Evolutionary conservation across 2,113 vertebrate species (phyloP).

Genomic region (Budorcas taxicolor): DNA sequence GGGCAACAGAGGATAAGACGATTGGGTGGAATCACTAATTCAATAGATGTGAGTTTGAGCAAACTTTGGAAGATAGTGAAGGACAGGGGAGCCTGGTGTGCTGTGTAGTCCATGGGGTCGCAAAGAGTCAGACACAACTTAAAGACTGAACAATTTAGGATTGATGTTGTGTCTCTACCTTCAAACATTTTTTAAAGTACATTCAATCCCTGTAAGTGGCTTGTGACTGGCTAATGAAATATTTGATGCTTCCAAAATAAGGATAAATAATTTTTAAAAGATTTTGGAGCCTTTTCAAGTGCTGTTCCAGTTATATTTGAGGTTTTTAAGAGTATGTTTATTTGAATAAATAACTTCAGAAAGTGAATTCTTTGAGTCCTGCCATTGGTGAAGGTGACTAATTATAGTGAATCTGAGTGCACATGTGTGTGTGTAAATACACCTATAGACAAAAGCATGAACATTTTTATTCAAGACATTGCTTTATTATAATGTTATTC

Average conservation of each 20-base stretch:
- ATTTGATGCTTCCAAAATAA: not conserved
- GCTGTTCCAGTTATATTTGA: not conserved
- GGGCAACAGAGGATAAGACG: not conserved
- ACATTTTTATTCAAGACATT: not conserved
- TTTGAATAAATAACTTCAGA: not conserved
- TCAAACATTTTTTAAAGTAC: not conserved
- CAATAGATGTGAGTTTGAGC: not conserved
- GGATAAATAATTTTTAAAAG: not conserved
- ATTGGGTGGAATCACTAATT: not conserved
- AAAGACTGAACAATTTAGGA: not conserved
- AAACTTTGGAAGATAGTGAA: not conserved
- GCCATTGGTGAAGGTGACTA: not conserved
- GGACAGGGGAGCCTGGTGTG: not conserved
- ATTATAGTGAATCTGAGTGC: not conserved
- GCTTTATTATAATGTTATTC: not conserved
- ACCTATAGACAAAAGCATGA: not conserved
- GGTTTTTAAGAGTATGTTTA: not conserved
- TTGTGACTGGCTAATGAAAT: not conserved
- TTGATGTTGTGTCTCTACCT: not conserved
- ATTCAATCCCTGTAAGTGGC: not conserved
- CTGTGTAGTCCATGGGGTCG: accelerated
- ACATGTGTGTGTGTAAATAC: not conserved
- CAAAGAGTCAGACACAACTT: not conserved
- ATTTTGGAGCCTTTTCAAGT: not conserved
- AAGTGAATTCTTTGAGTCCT: not conserved